Evolutionary conservation across 1,140 invertebrate genomes (phyloP), one percentile per base, ranked within the genome.

Genomic region (Drosophila busckii): DNA sequence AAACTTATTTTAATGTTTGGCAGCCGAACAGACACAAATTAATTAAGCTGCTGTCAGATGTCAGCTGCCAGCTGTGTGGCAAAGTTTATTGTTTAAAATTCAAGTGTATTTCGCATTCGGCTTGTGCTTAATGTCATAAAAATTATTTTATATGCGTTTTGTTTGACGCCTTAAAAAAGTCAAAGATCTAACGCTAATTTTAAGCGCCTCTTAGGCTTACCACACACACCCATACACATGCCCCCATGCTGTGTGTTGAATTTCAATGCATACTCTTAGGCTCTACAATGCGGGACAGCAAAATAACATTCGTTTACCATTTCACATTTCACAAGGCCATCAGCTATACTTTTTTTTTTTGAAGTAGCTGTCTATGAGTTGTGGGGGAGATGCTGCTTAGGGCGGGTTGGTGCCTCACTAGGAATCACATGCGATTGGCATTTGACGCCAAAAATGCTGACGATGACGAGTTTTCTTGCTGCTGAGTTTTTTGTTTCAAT

Each of bases 181-280:
- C 62, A 60, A 53, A 65, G 71, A 67, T 76, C 62, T 67, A 58
- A 46, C 65, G 73, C 71, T 78, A 78, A 80, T 78, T 78, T 80
- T 48, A 34, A 73, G 62, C 58, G 53, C 50, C 62, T 75, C 35
- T 61, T 55, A 35, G 4, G 7, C 26, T 13, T 19, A 17, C 35
- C 23, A 10, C 9, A 15, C 35, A 41, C 7, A 4, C 29, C 10
- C 2, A 37, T 19, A 19, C 12, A 28, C 35, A 26, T 3, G 6
- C 22, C 54, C 64, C 41, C 59, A 68, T 49, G 73, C 50, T 49
- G 73, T 64, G 73, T 80, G 75, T 80, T 80, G 75, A 80, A 80
- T 80, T 80, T 82, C 73, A 80, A 80, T 80, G 73, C 73, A 68
- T 59, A 80, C 73, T 80, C 63, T 80, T 69, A 64, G 73, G 73